Percentiles rank a stretch among this genome's conserved stretches.
Conservation (phyloP, 2,888 invertebrate species). For the Gastracanthus pulcherrimus region DNA sequence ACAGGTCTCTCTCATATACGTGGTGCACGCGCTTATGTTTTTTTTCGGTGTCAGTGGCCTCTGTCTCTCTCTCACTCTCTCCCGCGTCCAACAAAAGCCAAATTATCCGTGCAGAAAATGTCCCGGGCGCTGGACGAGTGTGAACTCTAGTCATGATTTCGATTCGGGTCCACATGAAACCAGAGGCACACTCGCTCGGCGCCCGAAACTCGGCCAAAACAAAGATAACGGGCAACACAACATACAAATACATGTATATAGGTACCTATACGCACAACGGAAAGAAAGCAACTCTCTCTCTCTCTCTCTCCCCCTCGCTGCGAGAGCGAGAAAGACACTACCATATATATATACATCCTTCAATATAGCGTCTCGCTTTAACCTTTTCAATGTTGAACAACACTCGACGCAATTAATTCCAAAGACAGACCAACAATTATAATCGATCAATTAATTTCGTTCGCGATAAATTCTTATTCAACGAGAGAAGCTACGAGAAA, state of each 20-base stretch:
- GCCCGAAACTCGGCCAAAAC: conserved; percentile 61
- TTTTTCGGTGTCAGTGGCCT: conserved; percentile 35
- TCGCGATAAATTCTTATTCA: too few relatives aligned
- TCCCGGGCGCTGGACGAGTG: conserved; percentile 73
- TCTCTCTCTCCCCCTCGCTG: too few relatives aligned
- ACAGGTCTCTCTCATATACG: too few relatives aligned
- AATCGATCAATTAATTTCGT: too few relatives aligned
- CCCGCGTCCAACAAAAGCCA: conserved; percentile 1
- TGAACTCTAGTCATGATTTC: conserved; percentile 75
- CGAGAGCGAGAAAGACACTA: background rate
- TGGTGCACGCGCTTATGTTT: too few relatives aligned
- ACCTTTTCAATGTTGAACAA: too few relatives aligned
- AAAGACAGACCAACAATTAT: too few relatives aligned
- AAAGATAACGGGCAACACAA: conserved; percentile 27
- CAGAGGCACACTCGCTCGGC: conserved; percentile 73
- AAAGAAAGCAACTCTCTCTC: too few relatives aligned
- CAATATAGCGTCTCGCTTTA: too few relatives aligned
- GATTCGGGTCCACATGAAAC: conserved; percentile 70
- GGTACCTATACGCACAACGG: background rate
- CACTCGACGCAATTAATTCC: too few relatives aligned
- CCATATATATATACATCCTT: too few relatives aligned
- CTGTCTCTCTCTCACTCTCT: background rate
- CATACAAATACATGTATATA: too few relatives aligned
- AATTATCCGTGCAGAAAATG: conserved; percentile 63
- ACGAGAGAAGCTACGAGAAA: conserved; percentile 19